Conservation (phyloP, 2,888 invertebrate genomes). For the Meloe dianella region DNA sequence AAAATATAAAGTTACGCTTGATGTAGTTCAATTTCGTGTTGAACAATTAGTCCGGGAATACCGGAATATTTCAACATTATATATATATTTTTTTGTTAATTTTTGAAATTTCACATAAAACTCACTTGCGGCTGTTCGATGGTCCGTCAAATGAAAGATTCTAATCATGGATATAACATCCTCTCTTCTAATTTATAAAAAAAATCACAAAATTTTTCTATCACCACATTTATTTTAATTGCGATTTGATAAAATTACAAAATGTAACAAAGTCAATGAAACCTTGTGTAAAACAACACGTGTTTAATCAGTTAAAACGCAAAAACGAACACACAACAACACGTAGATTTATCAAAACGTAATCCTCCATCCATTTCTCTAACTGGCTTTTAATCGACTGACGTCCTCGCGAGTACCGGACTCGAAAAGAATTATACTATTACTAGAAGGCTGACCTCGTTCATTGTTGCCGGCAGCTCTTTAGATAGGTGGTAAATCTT, state of each 20-base stretch:
- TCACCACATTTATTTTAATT: neutral
- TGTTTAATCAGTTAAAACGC: neutral
- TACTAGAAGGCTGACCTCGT: conserved; percentile 38
- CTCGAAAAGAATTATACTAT: conserved; percentile 31
- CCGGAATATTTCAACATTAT: neutral
- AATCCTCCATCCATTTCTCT: conserved; percentile 28
- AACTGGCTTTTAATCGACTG: conserved; percentile 30
- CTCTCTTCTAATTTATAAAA: neutral
- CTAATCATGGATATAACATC: neutral
- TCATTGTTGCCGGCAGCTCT: conserved; percentile 41
- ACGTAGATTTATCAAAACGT: conserved; percentile 23
- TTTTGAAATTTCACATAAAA: neutral
- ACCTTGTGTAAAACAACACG: neutral
- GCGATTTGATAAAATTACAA: no score
- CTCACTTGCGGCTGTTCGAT: conserved; percentile 4
- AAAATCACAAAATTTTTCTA: neutral
- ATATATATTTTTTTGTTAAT: neutral
- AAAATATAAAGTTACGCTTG: neutral
- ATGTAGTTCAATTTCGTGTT: neutral
- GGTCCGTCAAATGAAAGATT: neutral
- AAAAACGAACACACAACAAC: neutral
- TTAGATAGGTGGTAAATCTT: conserved; percentile 30
- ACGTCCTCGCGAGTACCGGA: conserved; percentile 21
- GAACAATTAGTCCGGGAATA: neutral
- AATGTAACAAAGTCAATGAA: neutral